Base-by-base conservation (phyloP, 2,797 vertebrate species). In the Leptodactylus fallax region DNA sequence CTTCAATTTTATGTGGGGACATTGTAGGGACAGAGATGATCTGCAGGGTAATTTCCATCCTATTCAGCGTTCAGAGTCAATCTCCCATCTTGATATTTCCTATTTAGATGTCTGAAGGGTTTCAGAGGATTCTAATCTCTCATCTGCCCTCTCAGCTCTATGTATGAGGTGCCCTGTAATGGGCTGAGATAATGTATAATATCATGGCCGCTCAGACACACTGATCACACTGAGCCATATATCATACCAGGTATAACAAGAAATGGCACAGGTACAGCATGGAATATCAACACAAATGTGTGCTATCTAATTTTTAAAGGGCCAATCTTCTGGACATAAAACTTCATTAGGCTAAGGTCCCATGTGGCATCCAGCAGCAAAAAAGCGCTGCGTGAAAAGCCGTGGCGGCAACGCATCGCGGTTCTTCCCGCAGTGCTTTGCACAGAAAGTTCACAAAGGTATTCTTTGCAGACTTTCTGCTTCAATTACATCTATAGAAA, bases 91-190 rank as follows among this genome's bases (percentile, higher is more conserved):
- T 78, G 58, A 85, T 85, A 65, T 61, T 78, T 78, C 65, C 58
- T 21, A 85, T 85, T 78, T 85, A 77, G 45, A 63, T 23, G 74
- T 65, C 23, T 86, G 23, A 77, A 86, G 60, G 21, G 56, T 86
- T 79, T 78, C 19, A 8, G 56, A 55, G 74, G 47, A 79, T 79
- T 36, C 13, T 63, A 79, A 86, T 76, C 49, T 67, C 49, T 78
- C 58, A 69, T 79, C 55, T 79, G 76, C 49, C 47, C 47, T 76
- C 74, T 79, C 9, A 17, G 53, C 65, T 16, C 25, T 56, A 56
- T 72, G 49, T 83, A 67, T 72, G 81, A 71, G 51, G 61, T 27
- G 58, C 13, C 49, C 49, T 11, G 55, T 81, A 81, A 81, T 81
- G 60, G 25, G 19, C 79, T 27, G 36, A 21, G 79, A 81, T 81